Evolutionary conservation across 2,888 invertebrate genomes (phyloP).

Genomic region (Agrochola macilenta): DNA sequence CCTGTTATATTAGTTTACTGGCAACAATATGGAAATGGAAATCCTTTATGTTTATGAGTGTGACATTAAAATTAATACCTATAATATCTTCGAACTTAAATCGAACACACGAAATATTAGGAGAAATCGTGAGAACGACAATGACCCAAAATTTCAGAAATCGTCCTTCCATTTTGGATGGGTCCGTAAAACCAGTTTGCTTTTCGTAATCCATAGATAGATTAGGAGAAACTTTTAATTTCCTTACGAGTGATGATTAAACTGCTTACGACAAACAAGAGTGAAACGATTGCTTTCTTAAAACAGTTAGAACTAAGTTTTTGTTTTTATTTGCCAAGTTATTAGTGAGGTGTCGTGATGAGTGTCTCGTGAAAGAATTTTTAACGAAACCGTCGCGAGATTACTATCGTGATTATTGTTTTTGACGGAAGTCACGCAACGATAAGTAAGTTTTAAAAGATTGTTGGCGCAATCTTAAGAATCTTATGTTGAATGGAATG

Average conservation of each 20-base stretch:
- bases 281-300: constrained; percentile 51
- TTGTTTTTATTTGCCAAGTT: constrained; percentile 51
- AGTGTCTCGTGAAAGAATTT: constrained; percentile 54
- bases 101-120: constrained; percentile 11
- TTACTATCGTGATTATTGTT: constrained; percentile 35
- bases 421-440: constrained; percentile 62
- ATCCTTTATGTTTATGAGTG: too few species aligned
- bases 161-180: constrained; percentile 39
- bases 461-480: constrained; percentile 16
- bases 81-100: constrained; percentile 1
- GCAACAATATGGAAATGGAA: not conserved
- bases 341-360: constrained; percentile 45
- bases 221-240: constrained; percentile 54
- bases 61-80: too few species aligned
- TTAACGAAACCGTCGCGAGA: constrained; percentile 34
- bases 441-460: constrained; percentile 25
- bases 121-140: constrained; percentile 44
- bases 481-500: not conserved
- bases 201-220: constrained; percentile 22
- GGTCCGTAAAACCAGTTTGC: constrained; percentile 35
- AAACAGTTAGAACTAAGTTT: constrained; percentile 28
- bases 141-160: constrained; percentile 12
- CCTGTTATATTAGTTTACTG: not conserved
- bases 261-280: constrained; percentile 39
- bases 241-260: constrained; percentile 23